Conservation (phyloP, 2,113 vertebrate genomes). For the Lampris megalopsis region DNA sequence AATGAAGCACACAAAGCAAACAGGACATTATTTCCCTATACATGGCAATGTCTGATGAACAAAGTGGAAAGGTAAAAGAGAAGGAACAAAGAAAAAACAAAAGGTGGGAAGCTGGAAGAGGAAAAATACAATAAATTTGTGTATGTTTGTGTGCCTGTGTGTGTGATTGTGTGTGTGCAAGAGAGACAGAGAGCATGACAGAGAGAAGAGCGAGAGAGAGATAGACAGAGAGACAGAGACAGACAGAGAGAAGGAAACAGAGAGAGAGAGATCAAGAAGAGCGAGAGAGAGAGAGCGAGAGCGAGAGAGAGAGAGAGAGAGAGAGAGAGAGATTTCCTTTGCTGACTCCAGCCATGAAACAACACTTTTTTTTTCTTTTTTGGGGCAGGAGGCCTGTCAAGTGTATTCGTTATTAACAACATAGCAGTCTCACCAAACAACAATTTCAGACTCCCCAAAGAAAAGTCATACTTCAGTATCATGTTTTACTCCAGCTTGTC, state of each 20-base stretch:
- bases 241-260: too few relatives aligned
- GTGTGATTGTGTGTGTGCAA: not conserved
- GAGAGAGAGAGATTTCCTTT: slow-evolving; percentile 2
- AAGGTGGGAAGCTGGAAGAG: not conserved
- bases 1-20: slow-evolving; percentile 7
- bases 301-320: not conserved
- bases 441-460: too few relatives aligned
- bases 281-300: too few relatives aligned
- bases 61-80: not conserved
- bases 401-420: too few relatives aligned
- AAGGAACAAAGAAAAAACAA: slow-evolving; percentile 4
- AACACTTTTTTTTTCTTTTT: not conserved
- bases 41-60: slow-evolving; percentile 10
- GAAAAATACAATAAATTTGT: not conserved
- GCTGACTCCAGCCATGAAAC: slow-evolving; percentile 27
- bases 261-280: too few relatives aligned
- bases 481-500: too few relatives aligned
- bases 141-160: not conserved
- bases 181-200: not conserved
- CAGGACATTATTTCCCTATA: slow-evolving; percentile 8
- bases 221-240: not conserved
- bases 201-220: not conserved
- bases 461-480: too few relatives aligned
- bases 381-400: too few relatives aligned
- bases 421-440: too few relatives aligned